phyloP scores from a whole-genome alignment of 2,888 invertebrate species.

The Syritta pipiens region DNA sequence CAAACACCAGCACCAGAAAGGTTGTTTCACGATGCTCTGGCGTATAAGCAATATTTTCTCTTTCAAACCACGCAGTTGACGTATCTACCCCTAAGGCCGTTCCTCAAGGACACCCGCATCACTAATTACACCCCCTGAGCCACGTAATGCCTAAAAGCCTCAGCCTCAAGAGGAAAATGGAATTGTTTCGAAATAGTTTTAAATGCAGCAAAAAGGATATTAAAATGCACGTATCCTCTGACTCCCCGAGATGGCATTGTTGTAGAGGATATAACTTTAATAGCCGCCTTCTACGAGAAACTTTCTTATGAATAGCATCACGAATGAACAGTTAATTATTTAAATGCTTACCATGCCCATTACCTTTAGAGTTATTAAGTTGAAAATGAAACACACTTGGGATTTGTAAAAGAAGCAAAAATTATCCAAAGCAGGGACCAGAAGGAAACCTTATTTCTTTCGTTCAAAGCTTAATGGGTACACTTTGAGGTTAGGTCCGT shows the following conservation, averaged over 20 bases:
- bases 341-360: not conserved
- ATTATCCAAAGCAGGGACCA: no score
- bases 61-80: not conserved
- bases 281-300: not conserved
- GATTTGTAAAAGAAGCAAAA: not conserved
- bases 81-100: not conserved
- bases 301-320: conserved; percentile 16
- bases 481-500: no score
- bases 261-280: conserved; percentile 6
- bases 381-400: not conserved
- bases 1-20: no score
- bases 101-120: conserved; percentile 9
- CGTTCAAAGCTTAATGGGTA: no score
- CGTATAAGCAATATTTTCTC: conserved; percentile 48
- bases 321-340: conserved; percentile 27
- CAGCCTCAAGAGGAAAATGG: conserved; percentile 7
- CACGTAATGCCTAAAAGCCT: conserved; percentile 10
- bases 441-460: no score
- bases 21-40: no score
- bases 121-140: conserved; percentile 17
- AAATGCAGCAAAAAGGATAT: not conserved
- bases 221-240: not conserved
- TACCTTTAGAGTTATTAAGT: conserved; percentile 10
- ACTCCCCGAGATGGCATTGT: not conserved
- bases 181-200: conserved; percentile 30